Evolutionary conservation across 2,888 invertebrate genomes (phyloP), one percentile per base, ranked within the genome.

Genomic region (Orchesella flavescens): DNA sequence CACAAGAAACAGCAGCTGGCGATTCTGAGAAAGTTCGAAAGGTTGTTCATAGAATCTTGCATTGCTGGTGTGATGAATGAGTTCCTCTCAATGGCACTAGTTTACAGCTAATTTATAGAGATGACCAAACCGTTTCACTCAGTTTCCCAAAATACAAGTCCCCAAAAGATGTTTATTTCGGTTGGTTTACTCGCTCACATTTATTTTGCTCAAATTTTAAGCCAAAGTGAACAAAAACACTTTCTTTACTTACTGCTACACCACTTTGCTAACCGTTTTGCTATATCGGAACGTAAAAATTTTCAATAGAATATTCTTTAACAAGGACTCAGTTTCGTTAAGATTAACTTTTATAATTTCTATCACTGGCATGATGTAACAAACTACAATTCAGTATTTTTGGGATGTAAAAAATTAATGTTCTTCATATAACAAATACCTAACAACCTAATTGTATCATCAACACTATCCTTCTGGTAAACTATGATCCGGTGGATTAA

Each of bases 41-140:
- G 68, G 65, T 53, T 71, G 65, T 66, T 72, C 76, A 66, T 23
- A 49, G 63, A 82, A 59, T 55, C 19, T 46, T 19, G 73, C 73
- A 73, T 23, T 76, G 61, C 44, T 82, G 71, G 65, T 71, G 76
- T 83, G 83, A 83, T 83, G 83, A 83, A 83, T 83, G 77, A 73
- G 77, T 72, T 65, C 59, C 72, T 83, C 49, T 46, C 74, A 68
- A 80, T 80, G 73, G 66, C 73, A 44, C 63, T 76, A 69, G 65
- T 76, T 71, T 71, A 63, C 68, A 68, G 57, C 69, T 68, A 61
- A 77, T 68, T 77, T 69, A 57, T 59, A 17, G 77, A 77, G 68
- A 77, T 68, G 68, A 77, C 77, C 77, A 77, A 23, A 59, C 69
- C 57, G 44, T 63, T 63, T 63, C n/a, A 9, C 57, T 19, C 3